Evolutionary conservation across 2,888 invertebrate genomes (phyloP), one percentile per base, ranked within the genome.

Genomic region (Lymantria dispar): DNA sequence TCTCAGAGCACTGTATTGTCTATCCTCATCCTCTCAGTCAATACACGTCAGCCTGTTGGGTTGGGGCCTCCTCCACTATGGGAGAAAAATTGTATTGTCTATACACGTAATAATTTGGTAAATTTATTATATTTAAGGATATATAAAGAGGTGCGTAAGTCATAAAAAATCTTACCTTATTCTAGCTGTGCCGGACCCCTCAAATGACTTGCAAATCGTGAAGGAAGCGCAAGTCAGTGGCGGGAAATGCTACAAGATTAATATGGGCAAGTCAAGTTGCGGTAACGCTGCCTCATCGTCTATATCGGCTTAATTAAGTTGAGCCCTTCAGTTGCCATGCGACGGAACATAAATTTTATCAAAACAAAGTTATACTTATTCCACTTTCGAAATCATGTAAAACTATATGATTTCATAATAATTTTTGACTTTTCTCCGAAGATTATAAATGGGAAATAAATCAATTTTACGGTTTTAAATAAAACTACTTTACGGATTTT

Each of bases 171-270:
- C 15, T 40, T 14, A 40, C 40, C 15, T 14, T 36, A 36, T 36
- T n/a, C 38, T 38, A 12, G 38, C 12, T 38, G 12, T 38, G 48
- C 49, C 56, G 57, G 56, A 61, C 71, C 70, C 52, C 57, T 48
- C 29, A 52, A 68, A 72, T 85, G 85, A 85, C 83, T 85, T 81
- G 86, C 85, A 71, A 48, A 37, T 55, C 41, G 14, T 14, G 39
- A 11, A 64, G 62, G 68, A 80, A 76, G 56, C 69, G 79, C 83
- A 76, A 82, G 82, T 82, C 83, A 81, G 70, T 70, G 72, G 68
- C 74, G 78, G 77, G 76, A 80, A 71, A 80, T 72, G 71, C 70
- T 73, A 69, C 65, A 79, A 76, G 80, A 86, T 85, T 85, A 86
- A 85, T 85, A 83, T 71, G 42, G 30, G 43, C 39, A 78, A 83